Evolutionary conservation across 2,113 vertebrate species (phyloP).

Genomic region (Glaucidium brasilianum): DNA sequence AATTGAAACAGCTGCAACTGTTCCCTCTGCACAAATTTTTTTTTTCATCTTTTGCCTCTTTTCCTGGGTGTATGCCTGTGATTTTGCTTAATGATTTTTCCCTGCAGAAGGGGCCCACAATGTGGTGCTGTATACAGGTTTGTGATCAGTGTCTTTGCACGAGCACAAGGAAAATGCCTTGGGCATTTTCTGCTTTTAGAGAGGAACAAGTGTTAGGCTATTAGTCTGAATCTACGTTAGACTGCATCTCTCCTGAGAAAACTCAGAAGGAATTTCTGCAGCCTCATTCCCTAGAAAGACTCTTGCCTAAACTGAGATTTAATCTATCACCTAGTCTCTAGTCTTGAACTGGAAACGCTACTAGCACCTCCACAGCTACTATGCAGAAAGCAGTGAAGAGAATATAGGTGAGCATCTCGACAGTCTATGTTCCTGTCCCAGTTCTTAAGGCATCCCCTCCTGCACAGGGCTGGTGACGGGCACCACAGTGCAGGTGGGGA

Average conservation of each 20-base stretch:
- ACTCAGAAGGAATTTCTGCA: background rate
- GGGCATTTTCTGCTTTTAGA: slow-evolving; percentile 62
- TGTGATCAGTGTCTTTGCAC: slow-evolving; percentile 60
- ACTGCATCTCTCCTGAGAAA: slow-evolving; percentile 59
- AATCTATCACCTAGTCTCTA: background rate
- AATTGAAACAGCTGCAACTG: slow-evolving; percentile 60
- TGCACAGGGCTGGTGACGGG: background rate
- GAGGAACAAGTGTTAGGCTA: slow-evolving; percentile 60
- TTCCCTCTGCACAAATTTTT: slow-evolving; percentile 14
- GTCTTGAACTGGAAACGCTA: background rate
- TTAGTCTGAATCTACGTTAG: slow-evolving; percentile 63
- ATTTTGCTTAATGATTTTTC: slow-evolving; percentile 69
- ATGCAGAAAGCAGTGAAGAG: background rate
- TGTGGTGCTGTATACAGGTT: background rate
- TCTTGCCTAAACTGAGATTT: slow-evolving; percentile 28
- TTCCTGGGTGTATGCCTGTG: slow-evolving; percentile 24
- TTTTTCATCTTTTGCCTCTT: slow-evolving; percentile 45
- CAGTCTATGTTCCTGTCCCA: background rate
- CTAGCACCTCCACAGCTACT: background rate
- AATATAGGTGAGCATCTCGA: background rate
- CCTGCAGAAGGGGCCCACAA: slow-evolving; percentile 44
- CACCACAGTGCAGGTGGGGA: background rate
- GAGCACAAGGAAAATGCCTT: slow-evolving; percentile 61
- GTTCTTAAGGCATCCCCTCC: background rate
- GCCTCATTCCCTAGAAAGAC: slow-evolving; percentile 33